Evolutionary conservation across 2,113 vertebrate genomes (phyloP).

Genomic region (Xerus inauris): DNA sequence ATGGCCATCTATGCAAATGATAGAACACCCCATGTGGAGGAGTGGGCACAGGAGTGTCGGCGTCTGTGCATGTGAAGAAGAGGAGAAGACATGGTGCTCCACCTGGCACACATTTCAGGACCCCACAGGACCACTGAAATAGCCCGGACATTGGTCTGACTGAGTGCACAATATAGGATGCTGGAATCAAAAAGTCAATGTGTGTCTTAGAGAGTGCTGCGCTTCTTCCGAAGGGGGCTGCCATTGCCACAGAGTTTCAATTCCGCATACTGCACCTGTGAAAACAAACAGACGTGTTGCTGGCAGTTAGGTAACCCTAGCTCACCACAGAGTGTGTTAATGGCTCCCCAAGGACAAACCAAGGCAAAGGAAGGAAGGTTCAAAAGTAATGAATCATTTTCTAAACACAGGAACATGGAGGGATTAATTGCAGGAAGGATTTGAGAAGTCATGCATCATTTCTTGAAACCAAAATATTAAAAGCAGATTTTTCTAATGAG

Average conservation of each 20-base stretch:
- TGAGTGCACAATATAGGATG: not conserved
- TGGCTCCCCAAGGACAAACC: conserved; percentile 93
- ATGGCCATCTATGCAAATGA: accelerated
- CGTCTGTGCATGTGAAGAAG: not conserved
- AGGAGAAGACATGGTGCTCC: not conserved
- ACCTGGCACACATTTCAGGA: not conserved
- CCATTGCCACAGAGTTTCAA: conserved; percentile 90
- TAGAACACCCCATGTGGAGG: not conserved
- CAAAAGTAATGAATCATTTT: conserved; percentile 99
- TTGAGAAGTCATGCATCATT: conserved; percentile 97
- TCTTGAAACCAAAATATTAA: conserved; percentile 94
- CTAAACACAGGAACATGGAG: conserved; percentile 96
- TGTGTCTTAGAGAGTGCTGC: conserved; percentile 83
- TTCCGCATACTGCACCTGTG: conserved; percentile 96
- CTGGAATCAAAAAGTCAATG: not conserved
- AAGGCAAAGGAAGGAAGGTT: conserved; percentile 91
- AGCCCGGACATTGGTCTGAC: conserved; percentile 27
- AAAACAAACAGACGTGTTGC: conserved; percentile 95
- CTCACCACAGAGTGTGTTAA: conserved; percentile 90
- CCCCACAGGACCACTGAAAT: not conserved
- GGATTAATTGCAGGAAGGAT: conserved; percentile 99
- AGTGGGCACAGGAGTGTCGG: accelerated
- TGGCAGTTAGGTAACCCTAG: conserved; percentile 94
- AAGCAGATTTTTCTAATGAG: conserved; percentile 92
- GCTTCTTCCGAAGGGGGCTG: conserved; percentile 92